These are phyloP conservation scores for Arothron firmamentum DNA, from an alignment of 2,113 vertebrate genomes.

Conservation along the genomic window DNA sequence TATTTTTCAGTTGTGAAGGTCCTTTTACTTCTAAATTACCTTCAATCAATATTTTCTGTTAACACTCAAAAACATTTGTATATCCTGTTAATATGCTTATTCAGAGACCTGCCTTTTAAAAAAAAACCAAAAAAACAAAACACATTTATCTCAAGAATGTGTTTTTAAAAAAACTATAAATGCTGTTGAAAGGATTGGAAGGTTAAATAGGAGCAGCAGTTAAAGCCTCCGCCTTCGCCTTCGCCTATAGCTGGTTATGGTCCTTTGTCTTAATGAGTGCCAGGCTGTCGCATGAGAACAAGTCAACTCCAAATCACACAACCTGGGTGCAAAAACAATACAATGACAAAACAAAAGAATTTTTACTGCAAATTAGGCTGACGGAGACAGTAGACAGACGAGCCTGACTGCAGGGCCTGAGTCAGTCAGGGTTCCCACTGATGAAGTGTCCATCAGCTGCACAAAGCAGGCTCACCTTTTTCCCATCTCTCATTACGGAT, in stretches of 20 bases:
- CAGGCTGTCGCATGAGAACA: conserved; percentile 19
- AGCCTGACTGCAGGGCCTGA: background rate
- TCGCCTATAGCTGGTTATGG: conserved; percentile 23
- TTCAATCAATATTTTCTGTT: no score
- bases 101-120: no score
- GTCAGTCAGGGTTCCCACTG: conserved; percentile 1
- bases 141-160: no score
- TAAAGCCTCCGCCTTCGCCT: conserved; percentile 23
- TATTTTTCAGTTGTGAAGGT: no score
- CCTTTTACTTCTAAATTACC: no score
- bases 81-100: no score
- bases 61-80: no score
- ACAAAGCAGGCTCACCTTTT: background rate
- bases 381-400: no score
- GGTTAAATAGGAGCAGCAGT: conserved; percentile 25
- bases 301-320: conserved; percentile 35
- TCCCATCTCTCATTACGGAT: background rate
- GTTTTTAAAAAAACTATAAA: no score
- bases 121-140: no score
- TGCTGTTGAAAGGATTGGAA: background rate
- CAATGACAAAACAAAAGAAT: conserved; percentile 7
- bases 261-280: conserved; percentile 24
- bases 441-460: conserved; percentile 18
- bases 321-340: conserved; percentile 38
- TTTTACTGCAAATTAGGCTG: background rate